These are phyloP conservation scores for Notodromas monacha DNA, from an alignment of 2,888 invertebrate species.

Conservation along the genomic window DNA sequence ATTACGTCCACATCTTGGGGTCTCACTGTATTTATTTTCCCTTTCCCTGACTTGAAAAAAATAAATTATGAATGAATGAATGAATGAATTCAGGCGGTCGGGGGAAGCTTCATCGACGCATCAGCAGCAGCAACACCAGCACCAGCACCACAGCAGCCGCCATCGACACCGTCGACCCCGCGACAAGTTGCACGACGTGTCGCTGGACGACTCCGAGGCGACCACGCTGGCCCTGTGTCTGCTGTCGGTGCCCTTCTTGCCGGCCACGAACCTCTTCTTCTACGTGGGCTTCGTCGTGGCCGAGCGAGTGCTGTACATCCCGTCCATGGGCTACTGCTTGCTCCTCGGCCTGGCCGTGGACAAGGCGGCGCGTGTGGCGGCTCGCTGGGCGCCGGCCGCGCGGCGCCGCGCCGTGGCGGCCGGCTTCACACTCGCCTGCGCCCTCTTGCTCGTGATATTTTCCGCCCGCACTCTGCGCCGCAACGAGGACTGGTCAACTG, in stretches of 20 bases:
- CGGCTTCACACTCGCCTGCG: slow-evolving; percentile 25
- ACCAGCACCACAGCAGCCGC: too few species aligned
- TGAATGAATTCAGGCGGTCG: too few species aligned
- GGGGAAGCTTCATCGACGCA: too few species aligned
- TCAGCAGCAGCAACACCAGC: too few species aligned
- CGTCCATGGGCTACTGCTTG: slow-evolving; percentile 77
- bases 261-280: slow-evolving; percentile 79
- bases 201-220: slow-evolving; percentile 15
- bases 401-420: too few species aligned
- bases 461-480: slow-evolving; percentile 34
- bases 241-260: slow-evolving; percentile 60
- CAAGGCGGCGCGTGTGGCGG: slow-evolving; percentile 8
- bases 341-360: slow-evolving; percentile 37
- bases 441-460: slow-evolving; percentile 19
- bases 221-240: slow-evolving; percentile 22
- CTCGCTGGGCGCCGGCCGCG: too few species aligned
- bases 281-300: slow-evolving; percentile 95
- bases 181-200: not conserved
- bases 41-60: slow-evolving; percentile 6
- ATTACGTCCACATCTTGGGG: too few species aligned
- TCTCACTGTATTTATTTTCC: too few species aligned
- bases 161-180: not conserved
- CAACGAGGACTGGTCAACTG: slow-evolving; percentile 67
- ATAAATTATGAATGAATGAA: too few species aligned
- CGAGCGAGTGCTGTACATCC: slow-evolving; percentile 75